Conservation (phyloP, 2,888 invertebrate genomes). For the Oscheius sp. region DNA sequence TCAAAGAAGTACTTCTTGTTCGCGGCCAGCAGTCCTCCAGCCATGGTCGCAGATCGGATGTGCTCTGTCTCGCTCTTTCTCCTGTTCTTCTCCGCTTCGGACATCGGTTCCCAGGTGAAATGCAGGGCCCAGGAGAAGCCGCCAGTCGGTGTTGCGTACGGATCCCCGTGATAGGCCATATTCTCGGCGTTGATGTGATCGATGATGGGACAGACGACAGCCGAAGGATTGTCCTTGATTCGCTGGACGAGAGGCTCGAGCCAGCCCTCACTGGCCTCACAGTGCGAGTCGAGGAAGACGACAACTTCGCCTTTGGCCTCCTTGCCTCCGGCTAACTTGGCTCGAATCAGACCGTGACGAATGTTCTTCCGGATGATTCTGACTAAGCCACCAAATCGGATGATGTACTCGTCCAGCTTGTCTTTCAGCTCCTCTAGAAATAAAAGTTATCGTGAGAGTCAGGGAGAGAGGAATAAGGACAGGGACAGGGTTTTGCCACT, state of each 20-base stretch:
- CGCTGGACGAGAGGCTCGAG: conserved; percentile 88
- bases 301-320: conserved; percentile 84
- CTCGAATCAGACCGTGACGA: conserved; percentile 86
- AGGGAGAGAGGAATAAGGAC: no score
- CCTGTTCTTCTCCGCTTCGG: conserved; percentile 79
- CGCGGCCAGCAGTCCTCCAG: conserved; percentile 96
- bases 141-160: conserved; percentile 49
- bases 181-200: conserved; percentile 89
- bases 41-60: conserved; percentile 87
- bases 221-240: conserved; percentile 84
- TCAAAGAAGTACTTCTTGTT: conserved; percentile 93
- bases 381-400: conserved; percentile 77
- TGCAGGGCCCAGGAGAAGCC: conserved; percentile 76
- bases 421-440: conserved; percentile 80
- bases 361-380: conserved; percentile 83
- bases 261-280: conserved; percentile 86
- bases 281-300: conserved; percentile 91
- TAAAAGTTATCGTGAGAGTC: no score
- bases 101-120: conserved; percentile 80
- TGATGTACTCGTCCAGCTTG: conserved; percentile 84
- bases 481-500: no score
- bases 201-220: conserved; percentile 92
- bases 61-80: conserved; percentile 50
- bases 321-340: conserved; percentile 79
- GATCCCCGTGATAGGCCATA: conserved; percentile 79